These are phyloP conservation scores for Upupa epops DNA, from an alignment of 2,113 vertebrate species.

Conservation along the genomic window DNA sequence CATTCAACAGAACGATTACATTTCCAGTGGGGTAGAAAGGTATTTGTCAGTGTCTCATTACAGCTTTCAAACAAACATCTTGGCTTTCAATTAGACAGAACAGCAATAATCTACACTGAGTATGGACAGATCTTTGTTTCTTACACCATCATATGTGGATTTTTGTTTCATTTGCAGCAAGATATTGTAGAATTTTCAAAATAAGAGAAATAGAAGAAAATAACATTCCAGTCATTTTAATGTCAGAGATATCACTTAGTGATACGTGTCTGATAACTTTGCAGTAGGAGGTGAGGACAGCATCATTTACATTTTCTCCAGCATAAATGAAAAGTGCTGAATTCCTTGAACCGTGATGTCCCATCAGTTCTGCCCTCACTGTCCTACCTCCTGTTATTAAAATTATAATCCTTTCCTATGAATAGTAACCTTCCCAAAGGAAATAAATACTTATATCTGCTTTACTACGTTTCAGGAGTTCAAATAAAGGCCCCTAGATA, in stretches of 20 bases:
- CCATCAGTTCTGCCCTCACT: constrained; percentile 66
- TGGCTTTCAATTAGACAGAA: constrained; percentile 76
- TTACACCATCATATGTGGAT: constrained; percentile 6
- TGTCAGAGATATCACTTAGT: constrained; percentile 51
- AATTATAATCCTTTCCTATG: constrained; percentile 63
- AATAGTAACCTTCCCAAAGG: constrained; percentile 73
- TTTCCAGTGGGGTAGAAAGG: constrained; percentile 80
- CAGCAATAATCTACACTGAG: constrained; percentile 54
- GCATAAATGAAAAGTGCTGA: constrained; percentile 64
- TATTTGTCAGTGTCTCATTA: constrained; percentile 78
- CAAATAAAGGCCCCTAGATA: constrained; percentile 49
- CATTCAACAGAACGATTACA: constrained; percentile 76
- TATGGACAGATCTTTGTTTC: constrained; percentile 55
- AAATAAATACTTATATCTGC: constrained; percentile 69
- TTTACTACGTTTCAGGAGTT: constrained; percentile 66
- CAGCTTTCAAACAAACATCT: constrained; percentile 69
- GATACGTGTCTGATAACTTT: constrained; percentile 72
- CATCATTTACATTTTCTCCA: constrained; percentile 76
- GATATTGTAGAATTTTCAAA: constrained; percentile 45
- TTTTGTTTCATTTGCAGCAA: constrained; percentile 53
- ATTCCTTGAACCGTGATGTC: constrained; percentile 66
- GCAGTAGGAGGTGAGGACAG: constrained; percentile 61
- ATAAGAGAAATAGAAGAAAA: constrained; percentile 65
- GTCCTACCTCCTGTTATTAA: constrained; percentile 71
- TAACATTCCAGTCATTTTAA: constrained; percentile 66